phyloP scores from a whole-genome alignment of 2,113 vertebrate genomes.

The Sinocyclocheilus maitianheensis region DNA sequence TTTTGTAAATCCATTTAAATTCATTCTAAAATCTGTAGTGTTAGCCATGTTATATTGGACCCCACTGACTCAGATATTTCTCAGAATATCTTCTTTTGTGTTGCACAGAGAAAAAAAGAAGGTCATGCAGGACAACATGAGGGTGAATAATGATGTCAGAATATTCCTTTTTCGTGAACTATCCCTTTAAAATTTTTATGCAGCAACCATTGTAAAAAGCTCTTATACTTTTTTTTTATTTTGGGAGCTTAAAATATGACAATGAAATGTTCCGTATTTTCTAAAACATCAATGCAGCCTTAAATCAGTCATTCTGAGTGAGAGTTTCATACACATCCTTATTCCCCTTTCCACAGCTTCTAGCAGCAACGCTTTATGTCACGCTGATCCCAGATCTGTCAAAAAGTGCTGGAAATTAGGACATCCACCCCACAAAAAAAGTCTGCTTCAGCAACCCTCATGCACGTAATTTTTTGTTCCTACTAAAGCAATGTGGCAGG shows the following conservation, averaged over 20 bases:
- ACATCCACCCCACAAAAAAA: not conserved
- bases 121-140: not conserved
- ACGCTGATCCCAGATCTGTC: constrained; percentile 20
- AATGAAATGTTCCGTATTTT: not conserved
- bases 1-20: not conserved
- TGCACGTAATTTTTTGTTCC: not conserved
- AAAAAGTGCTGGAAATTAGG: constrained; percentile 17
- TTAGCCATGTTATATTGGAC: not conserved
- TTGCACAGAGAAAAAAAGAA: not conserved
- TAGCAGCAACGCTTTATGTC: constrained; percentile 5
- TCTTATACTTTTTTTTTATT: not conserved
- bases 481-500: not conserved
- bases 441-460: not conserved
- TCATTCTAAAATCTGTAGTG: not conserved
- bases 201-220: not conserved
- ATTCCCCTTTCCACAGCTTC: not conserved
- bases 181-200: not conserved
- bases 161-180: not conserved
- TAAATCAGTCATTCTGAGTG: not conserved
- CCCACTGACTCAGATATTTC: not conserved
- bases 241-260: not conserved
- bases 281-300: not conserved
- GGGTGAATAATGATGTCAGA: not conserved
- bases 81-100: not conserved
- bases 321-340: constrained; percentile 1